A percentile compares a stretch with the other conserved stretches of the same genome.
Conservation (phyloP, 1,140 invertebrate genomes). For the Ceratosolen solmsi region DNA sequence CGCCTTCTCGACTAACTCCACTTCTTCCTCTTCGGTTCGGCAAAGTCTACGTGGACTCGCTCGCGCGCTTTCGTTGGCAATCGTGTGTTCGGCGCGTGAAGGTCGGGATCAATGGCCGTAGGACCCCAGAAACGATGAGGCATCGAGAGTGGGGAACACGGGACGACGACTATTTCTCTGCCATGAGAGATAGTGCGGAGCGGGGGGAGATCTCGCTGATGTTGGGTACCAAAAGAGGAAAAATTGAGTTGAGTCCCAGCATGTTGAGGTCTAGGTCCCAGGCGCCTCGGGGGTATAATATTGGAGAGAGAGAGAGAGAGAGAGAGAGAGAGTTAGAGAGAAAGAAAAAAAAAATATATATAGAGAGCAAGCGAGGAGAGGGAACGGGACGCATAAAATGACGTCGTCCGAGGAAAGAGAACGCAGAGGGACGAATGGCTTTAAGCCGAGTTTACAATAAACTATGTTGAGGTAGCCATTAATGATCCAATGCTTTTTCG, state of each 20-base stretch:
- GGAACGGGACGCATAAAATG: constrained; percentile 6
- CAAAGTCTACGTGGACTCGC: constrained; percentile 57
- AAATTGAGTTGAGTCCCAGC: constrained; percentile 72
- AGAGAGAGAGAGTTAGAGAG: neutral
- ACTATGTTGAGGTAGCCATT: neutral
- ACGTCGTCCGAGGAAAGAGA: neutral
- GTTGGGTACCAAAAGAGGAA: constrained; percentile 73
- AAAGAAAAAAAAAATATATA: too few relatives aligned
- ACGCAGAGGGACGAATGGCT: neutral
- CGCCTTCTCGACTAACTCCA: neutral
- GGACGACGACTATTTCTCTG: constrained; percentile 46
- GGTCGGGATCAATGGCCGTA: constrained; percentile 74
- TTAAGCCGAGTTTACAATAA: constrained; percentile 42
- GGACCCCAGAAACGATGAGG: constrained; percentile 64
- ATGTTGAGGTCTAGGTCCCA: constrained; percentile 34
- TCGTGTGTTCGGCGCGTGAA: constrained; percentile 73
- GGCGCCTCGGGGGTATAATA: constrained; percentile 21
- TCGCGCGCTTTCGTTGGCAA: constrained; percentile 67
- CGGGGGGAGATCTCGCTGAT: constrained; percentile 57
- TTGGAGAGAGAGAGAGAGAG: neutral
- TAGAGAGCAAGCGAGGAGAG: too few relatives aligned
- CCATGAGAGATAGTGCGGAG: constrained; percentile 22
- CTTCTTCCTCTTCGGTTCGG: constrained; percentile 57
- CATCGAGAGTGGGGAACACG: constrained; percentile 30
- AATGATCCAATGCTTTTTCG: neutral